Conservation (phyloP, 2,113 vertebrate species). For the Phalacrocorax aristotelis region DNA sequence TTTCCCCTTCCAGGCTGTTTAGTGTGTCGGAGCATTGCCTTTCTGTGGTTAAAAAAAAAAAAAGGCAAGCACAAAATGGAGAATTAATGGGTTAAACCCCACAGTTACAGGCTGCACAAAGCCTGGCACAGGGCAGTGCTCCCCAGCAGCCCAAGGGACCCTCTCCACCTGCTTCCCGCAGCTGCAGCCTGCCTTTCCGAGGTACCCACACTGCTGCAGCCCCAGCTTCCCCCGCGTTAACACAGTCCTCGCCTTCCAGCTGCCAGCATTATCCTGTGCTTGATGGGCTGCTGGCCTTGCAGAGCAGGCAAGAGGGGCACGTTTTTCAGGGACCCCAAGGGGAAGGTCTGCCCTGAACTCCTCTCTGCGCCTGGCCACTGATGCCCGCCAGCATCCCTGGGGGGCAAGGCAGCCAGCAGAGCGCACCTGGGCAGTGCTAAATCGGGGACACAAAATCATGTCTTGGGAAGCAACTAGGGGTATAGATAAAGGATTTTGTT, state of each 20-base stretch:
- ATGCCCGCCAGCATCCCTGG: neutral
- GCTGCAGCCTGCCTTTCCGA: neutral
- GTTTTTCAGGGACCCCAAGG: neutral
- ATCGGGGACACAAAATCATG: fast-evolving
- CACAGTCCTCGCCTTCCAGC: neutral
- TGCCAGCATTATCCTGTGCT: fast-evolving
- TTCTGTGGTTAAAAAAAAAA: neutral
- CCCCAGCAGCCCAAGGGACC: neutral
- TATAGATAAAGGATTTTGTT: neutral
- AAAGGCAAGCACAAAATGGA: neutral
- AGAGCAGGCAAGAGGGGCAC: neutral
- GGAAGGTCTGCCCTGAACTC: neutral
- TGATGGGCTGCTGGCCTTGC: neutral
- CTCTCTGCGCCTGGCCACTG: neutral
- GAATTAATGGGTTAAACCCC: neutral
- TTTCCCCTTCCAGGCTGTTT: neutral
- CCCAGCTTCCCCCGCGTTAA: neutral
- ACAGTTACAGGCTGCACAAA: neutral
- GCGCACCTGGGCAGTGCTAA: neutral
- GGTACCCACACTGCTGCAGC: too few relatives aligned
- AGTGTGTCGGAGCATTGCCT: neutral
- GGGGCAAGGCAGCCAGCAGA: neutral
- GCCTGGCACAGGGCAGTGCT: neutral
- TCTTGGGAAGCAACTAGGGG: neutral
- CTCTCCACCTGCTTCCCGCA: neutral